A percentile compares a stretch with the other conserved stretches of the same genome.
Conservation (phyloP, 2,888 invertebrate genomes). For the Fabriciana adippe region DNA sequence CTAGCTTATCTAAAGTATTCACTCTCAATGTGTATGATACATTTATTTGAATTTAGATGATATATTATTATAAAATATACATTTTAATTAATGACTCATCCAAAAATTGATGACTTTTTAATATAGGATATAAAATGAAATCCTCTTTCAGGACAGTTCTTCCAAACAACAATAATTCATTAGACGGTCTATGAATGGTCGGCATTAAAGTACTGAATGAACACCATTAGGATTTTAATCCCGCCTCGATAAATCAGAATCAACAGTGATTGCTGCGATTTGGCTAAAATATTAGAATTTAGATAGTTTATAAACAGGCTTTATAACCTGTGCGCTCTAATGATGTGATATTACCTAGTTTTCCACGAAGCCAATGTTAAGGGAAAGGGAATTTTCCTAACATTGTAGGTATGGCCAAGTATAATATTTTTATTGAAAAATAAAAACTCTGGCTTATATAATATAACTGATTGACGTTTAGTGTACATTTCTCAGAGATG, state of each 20-base stretch:
- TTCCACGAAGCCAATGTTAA: too few species aligned
- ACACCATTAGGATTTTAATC: constrained; percentile 45
- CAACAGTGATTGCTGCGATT: constrained; percentile 40
- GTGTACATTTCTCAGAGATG: too few species aligned
- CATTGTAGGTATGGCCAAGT: too few species aligned
- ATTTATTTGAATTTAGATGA: too few species aligned
- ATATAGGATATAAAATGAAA: constrained; percentile 26
- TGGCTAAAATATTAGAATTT: constrained; percentile 32
- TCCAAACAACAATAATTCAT: constrained; percentile 45
- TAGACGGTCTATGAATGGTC: constrained; percentile 41
- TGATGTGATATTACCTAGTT: too few species aligned
- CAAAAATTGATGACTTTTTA: constrained; percentile 18
- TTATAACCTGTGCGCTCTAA: not conserved
- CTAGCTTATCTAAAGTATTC: too few species aligned
- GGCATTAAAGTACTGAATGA: constrained; percentile 43
- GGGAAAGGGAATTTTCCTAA: too few species aligned
- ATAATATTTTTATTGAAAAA: too few species aligned
- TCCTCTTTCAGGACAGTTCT: constrained; percentile 39
- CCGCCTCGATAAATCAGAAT: constrained; percentile 45
- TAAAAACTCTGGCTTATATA: too few species aligned
- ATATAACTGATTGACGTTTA: too few species aligned
- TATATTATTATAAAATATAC: too few species aligned
- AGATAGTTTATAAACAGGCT: constrained; percentile 31
- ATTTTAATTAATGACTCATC: not conserved
- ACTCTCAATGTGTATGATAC: too few species aligned